Evolutionary conservation across 2,797 vertebrate species (phyloP).

Genomic region (Adelosebastes latens): DNA sequence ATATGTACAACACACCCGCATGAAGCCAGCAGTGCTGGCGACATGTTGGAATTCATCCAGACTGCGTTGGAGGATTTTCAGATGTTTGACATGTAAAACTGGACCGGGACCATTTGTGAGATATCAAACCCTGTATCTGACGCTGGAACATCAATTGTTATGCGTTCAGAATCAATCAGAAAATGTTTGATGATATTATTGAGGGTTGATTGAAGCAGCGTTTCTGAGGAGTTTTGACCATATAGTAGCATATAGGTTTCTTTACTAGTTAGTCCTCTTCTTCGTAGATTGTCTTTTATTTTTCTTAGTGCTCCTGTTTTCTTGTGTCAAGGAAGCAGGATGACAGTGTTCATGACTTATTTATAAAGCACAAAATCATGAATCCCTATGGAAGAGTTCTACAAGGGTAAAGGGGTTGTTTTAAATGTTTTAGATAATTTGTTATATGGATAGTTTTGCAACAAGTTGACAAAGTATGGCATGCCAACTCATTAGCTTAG

Average conservation of each 20-base stretch:
- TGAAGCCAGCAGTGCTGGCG: constrained; percentile 25
- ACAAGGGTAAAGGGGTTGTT: not conserved
- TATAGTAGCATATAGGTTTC: not conserved
- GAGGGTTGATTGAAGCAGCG: not conserved
- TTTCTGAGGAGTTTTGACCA: not conserved
- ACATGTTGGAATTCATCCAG: constrained; percentile 38
- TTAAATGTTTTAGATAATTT: not conserved
- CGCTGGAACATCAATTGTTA: not conserved
- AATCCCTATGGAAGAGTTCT: not conserved
- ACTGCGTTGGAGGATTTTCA: constrained; percentile 25
- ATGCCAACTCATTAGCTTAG: constrained; percentile 4
- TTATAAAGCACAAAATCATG: not conserved
- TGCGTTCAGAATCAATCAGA: constrained; percentile 2
- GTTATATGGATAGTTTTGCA: not conserved
- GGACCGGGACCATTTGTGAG: constrained; percentile 4
- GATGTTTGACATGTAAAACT: constrained; percentile 44
- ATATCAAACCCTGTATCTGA: constrained; percentile 14
- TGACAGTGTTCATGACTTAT: not conserved
- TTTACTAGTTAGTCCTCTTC: not conserved
- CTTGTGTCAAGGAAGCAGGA: not conserved
- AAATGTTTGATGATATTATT: not conserved
- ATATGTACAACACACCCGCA: constrained; percentile 43
- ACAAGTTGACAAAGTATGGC: constrained; percentile 9
- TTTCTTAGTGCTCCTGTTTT: not conserved
- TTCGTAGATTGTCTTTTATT: not conserved